phyloP scores from a whole-genome alignment of 2,888 invertebrate species.

The Acanthacorydalis orientalis region DNA sequence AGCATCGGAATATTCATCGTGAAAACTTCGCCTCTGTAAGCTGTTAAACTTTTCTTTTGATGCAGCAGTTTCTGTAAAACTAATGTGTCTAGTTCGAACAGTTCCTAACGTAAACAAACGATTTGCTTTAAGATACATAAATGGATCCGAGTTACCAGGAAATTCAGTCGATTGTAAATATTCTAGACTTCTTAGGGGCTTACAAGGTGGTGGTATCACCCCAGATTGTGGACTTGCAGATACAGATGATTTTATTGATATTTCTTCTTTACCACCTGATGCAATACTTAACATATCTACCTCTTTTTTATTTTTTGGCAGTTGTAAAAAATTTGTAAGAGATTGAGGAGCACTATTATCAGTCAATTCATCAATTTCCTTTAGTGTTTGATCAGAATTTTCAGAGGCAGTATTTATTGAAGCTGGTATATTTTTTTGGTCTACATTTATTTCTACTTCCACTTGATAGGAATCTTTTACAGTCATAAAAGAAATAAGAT shows the following conservation, averaged over 20 bases:
- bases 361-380: neutral
- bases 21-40: slow-evolving; percentile 1
- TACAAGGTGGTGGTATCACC: slow-evolving; percentile 5
- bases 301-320: neutral
- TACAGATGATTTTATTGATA: neutral
- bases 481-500: neutral
- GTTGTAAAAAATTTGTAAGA: neutral
- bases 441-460: too few species aligned
- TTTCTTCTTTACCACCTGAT: slow-evolving; percentile 1
- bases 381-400: neutral
- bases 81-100: slow-evolving; percentile 4
- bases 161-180: slow-evolving; percentile 1
- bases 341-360: too few species aligned
- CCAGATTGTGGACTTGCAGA: slow-evolving; percentile 3
- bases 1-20: neutral
- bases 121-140: slow-evolving; percentile 1
- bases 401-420: neutral
- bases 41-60: neutral
- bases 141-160: neutral
- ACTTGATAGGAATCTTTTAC: too few species aligned
- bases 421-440: too few species aligned
- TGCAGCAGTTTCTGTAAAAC: slow-evolving; percentile 2
- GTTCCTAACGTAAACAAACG: slow-evolving; percentile 1
- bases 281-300: slow-evolving; percentile 1
- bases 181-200: slow-evolving; percentile 5